Percentiles rank a stretch among this genome's conserved stretches.
Conservation (phyloP, 2,888 invertebrate species). For the Eupithecia centaureata region DNA sequence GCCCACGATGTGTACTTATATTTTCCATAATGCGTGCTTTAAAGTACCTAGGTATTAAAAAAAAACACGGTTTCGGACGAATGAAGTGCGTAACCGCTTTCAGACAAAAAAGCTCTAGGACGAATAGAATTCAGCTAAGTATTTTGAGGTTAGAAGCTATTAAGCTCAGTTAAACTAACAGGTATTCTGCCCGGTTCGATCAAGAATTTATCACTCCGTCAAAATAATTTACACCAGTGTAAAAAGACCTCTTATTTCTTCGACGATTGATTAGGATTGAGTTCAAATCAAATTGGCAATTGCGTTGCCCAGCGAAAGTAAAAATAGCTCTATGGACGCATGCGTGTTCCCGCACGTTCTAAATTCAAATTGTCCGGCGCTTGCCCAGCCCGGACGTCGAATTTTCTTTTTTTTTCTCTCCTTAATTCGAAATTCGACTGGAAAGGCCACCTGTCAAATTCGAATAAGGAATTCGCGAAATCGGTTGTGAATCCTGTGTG, state of each 20-base stretch:
- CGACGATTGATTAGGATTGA: neutral
- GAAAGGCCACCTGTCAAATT: constrained; percentile 67
- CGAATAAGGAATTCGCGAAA: constrained; percentile 42
- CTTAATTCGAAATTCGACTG: constrained; percentile 66
- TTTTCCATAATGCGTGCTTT: too few relatives aligned
- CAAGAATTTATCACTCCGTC: constrained; percentile 55
- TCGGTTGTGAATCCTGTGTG: constrained; percentile 45
- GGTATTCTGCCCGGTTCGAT: constrained; percentile 52
- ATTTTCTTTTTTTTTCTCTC: constrained; percentile 46
- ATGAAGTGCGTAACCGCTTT: too few relatives aligned
- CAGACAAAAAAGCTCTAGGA: too few relatives aligned
- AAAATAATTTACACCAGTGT: constrained; percentile 48
- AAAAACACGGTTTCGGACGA: too few relatives aligned
- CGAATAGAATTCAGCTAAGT: neutral
- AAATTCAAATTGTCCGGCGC: constrained; percentile 73
- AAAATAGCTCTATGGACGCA: constrained; percentile 66
- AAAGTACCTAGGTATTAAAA: too few relatives aligned
- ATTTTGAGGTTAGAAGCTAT: neutral
- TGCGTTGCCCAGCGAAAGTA: constrained; percentile 69
- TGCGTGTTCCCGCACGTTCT: constrained; percentile 64
- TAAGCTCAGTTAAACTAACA: constrained; percentile 25
- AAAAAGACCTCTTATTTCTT: constrained; percentile 21
- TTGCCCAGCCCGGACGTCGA: constrained; percentile 68
- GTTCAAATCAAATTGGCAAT: constrained; percentile 53
- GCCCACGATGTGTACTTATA: too few relatives aligned